A percentile compares a stretch with the other conserved stretches of the same genome.
Evolutionary conservation across 64 coral and sea anemone genomes (phyloP).

Genomic region (Montipora capricornis): DNA sequence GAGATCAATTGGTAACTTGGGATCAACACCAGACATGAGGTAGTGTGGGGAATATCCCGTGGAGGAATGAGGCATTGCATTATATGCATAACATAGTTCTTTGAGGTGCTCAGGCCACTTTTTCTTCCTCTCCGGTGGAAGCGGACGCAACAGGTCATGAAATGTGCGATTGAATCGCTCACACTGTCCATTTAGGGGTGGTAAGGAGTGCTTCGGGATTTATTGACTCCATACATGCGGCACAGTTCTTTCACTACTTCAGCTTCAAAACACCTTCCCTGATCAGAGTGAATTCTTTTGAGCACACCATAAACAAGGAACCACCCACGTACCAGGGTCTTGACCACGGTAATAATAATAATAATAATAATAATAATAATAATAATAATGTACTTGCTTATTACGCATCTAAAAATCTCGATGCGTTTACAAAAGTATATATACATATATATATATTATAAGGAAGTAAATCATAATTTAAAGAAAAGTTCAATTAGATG

Average conservation of each 20-base stretch:
- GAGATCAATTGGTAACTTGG: conserved; percentile 11
- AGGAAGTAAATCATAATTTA: too few relatives aligned
- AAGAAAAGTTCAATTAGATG: too few relatives aligned
- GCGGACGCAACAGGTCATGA: conserved; percentile 42
- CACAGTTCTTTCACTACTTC: conserved; percentile 59
- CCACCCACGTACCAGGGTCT: conserved; percentile 40
- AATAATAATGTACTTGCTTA: too few relatives aligned
- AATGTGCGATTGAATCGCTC: conserved; percentile 48
- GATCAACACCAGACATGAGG: conserved; percentile 42
- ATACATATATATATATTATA: too few relatives aligned
- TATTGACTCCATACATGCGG: conserved; percentile 50
- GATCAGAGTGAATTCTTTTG: conserved; percentile 26
- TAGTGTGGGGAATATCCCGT: conserved; percentile 62
- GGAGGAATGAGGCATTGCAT: conserved; percentile 33
- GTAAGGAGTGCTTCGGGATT: conserved; percentile 48
- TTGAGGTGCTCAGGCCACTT: conserved; percentile 67
- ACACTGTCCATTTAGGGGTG: conserved; percentile 63
- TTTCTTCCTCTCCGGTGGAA: conserved; percentile 41
- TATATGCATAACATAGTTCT: conserved; percentile 69
- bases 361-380: too few relatives aligned
- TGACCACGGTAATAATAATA: conserved; percentile 41
- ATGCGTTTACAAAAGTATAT: too few relatives aligned
- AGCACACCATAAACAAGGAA: conserved; percentile 58
- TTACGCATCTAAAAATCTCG: too few relatives aligned
- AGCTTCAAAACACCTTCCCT: too few relatives aligned